A percentile compares a stretch with the other conserved stretches of the same genome.
These are phyloP conservation scores for Spodoptera littoralis DNA, from an alignment of 2,888 invertebrate genomes.

Conservation along the genomic window DNA sequence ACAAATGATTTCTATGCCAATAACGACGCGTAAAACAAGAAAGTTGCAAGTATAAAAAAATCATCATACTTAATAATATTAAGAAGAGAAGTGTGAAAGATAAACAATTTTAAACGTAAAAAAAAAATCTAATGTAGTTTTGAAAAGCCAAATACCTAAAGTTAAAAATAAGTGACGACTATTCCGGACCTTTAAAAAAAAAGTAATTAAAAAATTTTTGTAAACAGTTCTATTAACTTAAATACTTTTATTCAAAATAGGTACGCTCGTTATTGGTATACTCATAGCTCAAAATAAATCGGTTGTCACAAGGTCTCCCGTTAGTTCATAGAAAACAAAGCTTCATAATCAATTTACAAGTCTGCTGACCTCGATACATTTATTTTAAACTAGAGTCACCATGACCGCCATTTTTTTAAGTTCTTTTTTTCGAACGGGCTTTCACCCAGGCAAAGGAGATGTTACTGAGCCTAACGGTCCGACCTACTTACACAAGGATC, in stretches of 20 bases:
- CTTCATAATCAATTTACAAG: slow-evolving; percentile 45
- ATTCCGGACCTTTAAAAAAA: too few relatives aligned
- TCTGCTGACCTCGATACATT: slow-evolving; percentile 35
- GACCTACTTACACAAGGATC: slow-evolving; percentile 56
- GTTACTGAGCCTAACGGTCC: slow-evolving; percentile 61
- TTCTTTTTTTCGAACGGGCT: slow-evolving; percentile 40
- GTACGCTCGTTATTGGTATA: too few relatives aligned
- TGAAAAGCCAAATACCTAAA: too few relatives aligned
- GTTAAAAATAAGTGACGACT: too few relatives aligned
- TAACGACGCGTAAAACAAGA: neutral
- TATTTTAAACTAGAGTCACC: slow-evolving; percentile 33
- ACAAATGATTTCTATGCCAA: neutral
- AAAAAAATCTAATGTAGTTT: too few relatives aligned
- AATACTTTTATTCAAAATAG: too few relatives aligned
- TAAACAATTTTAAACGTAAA: too few relatives aligned
- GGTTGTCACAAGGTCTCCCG: neutral
- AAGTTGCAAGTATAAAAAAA: neutral
- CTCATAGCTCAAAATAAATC: too few relatives aligned
- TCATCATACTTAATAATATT: slow-evolving; percentile 3
- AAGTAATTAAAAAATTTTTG: too few relatives aligned
- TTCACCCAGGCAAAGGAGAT: slow-evolving; percentile 52
- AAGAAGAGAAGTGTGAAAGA: too few relatives aligned
- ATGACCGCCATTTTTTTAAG: slow-evolving; percentile 26
- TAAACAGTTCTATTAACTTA: slow-evolving; percentile 3
- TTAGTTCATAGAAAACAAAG: slow-evolving; percentile 27